phyloP scores from a whole-genome alignment of 2,888 invertebrate species.

The Stenolophus ochropezus region DNA sequence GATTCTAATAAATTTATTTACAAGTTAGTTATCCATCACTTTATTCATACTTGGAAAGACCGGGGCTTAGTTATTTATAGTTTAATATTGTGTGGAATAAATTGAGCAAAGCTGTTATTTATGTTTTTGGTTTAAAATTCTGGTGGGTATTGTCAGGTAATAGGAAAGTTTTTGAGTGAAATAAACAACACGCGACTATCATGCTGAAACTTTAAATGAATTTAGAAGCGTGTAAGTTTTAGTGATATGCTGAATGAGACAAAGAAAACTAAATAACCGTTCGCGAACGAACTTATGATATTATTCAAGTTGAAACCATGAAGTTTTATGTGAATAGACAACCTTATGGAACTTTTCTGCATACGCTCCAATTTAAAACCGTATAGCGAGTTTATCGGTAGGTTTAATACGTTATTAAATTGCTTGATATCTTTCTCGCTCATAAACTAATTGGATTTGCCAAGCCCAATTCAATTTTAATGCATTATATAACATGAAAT shows the following conservation, averaged over 20 bases:
- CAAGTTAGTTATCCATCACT: too few relatives aligned
- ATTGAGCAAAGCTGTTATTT: not conserved
- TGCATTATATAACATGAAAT: conserved; percentile 35
- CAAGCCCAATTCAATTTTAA: conserved; percentile 20
- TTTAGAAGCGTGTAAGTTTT: conserved; percentile 15
- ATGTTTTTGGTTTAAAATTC: not conserved
- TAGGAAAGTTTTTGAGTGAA: not conserved
- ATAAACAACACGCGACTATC: not conserved
- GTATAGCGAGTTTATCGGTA: too few relatives aligned
- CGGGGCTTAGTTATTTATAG: too few relatives aligned
- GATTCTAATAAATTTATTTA: too few relatives aligned
- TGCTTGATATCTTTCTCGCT: not conserved
- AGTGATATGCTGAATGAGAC: conserved; percentile 1
- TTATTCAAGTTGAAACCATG: conserved; percentile 10
- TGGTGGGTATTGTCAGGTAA: not conserved
- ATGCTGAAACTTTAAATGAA: conserved; percentile 7
- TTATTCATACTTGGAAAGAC: too few relatives aligned
- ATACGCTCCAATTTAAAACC: not conserved
- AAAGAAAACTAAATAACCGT: conserved; percentile 22
- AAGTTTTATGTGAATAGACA: not conserved
- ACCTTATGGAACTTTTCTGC: conserved; percentile 9
- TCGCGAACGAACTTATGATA: conserved; percentile 14
- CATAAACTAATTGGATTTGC: conserved; percentile 5
- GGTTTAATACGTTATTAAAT: too few relatives aligned
- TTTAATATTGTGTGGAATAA: not conserved